Evolutionary conservation across 2,113 vertebrate genomes (phyloP), one percentile per base, ranked within the genome.

Genomic region (Planiliza haematocheilus): DNA sequence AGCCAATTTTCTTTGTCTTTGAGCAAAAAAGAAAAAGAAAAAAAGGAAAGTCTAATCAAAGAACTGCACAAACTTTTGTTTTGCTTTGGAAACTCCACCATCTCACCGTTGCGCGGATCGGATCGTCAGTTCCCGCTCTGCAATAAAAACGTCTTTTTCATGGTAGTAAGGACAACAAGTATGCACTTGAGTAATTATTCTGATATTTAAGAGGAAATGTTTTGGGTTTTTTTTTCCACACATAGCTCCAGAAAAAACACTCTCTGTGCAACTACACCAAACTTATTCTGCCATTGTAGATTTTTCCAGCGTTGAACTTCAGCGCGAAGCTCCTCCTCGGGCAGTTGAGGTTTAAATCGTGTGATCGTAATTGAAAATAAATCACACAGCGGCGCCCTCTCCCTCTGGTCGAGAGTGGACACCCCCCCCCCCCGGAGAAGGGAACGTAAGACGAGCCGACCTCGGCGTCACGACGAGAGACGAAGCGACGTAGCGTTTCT

Each of bases 1-100:
- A 74, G 61, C 58, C 65, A 56, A 42, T 74, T 69, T 65, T 71
- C 53, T 83, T 64, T 84, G 83, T 77, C 71, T 90, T 85, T 81
- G 56, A 84, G 69, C n/a, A n/a, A n/a, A 37, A 55, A 17, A 16
- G 7, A 21, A 11, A 57, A 55, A 42, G 62, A 49, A 48, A 38
- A 62, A 69, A 57, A 51, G 56, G 63, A 76, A 37, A 50, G 65
- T 51, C 70, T 70, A 66, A 85, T 74, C 74, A 81, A 39, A 71
- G 64, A 56, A 73, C 72, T 75, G 69, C 38, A 65, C 36, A 48
- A 77, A 74, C 52, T 48, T 74, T 70, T 30, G 34, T 20, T 38
- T 57, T 18, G 46, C 30, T 18, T 42, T 42, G 11, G 50, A 30
- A 69, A 65, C 39, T 42, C 16, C 67, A 59, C 59, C 41, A 38